Evolutionary conservation across 1,140 invertebrate species (phyloP).

Genomic region (Drosophila subpulchrella): DNA sequence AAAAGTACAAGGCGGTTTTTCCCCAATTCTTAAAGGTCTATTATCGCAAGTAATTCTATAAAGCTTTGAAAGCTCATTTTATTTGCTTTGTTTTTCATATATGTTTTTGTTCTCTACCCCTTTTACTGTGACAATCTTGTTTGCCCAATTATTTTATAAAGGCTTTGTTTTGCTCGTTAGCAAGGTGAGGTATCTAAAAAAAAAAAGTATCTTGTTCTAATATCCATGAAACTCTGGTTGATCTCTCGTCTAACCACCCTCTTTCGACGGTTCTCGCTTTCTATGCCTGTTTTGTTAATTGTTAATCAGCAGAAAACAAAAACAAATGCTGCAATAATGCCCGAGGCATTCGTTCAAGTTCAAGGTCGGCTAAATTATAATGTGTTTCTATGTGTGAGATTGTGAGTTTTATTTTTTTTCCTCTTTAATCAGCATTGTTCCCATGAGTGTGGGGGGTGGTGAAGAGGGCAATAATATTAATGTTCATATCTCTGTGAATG

Average conservation of each 20-base stretch:
- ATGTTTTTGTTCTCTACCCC: neutral
- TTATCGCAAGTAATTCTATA: neutral
- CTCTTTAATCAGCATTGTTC: constrained; percentile 52
- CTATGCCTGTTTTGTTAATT: constrained; percentile 39
- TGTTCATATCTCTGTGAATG: constrained; percentile 46
- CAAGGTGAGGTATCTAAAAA: constrained; percentile 10
- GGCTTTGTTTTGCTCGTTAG: constrained; percentile 18
- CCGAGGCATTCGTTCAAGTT: constrained; percentile 72
- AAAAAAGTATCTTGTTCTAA: constrained; percentile 7
- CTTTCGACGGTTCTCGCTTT: constrained; percentile 9
- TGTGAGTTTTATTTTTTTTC: constrained; percentile 28
- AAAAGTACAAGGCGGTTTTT: neutral
- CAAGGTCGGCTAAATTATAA: constrained; percentile 72
- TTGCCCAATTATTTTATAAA: constrained; percentile 23
- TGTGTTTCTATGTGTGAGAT: constrained; percentile 45
- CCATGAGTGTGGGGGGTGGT: neutral
- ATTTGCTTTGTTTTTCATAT: neutral
- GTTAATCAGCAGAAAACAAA: constrained; percentile 33
- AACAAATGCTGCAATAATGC: constrained; percentile 29
- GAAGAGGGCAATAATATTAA: constrained; percentile 48
- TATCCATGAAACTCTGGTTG: constrained; percentile 24
- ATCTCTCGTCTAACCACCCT: neutral
- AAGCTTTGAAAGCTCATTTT: neutral
- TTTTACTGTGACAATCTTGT: constrained; percentile 8
- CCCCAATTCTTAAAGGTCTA: neutral